Base-by-base conservation (phyloP, 1,140 invertebrate genomes). In the Microplitis mediator region DNA sequence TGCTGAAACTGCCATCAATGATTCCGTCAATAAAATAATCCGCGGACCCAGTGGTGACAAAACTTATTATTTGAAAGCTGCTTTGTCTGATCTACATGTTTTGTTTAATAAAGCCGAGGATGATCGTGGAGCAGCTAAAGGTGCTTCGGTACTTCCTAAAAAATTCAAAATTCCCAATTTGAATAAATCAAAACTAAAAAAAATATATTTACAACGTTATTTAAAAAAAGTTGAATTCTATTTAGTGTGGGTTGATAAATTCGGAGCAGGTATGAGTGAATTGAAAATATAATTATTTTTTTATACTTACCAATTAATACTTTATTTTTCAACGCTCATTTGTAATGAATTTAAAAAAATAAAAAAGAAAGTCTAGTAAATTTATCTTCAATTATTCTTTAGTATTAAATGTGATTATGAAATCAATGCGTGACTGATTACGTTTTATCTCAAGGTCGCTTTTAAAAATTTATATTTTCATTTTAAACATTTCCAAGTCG, bases 241-340 rank as follows among this genome's bases (percentile, higher is more conserved):
- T 8, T 34, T 52, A 5, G 65, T 50, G 6, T 67, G 51, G 51
- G 32, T 52, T 36, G 14, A 67, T 54, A 67, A 67, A 67, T 54
- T n/a, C n/a, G 65, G 23, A 54, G 5, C 3, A 13, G 9, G 13
- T 52, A 34, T 67, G 51, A 8, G 3, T 16, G 50, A 67, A 31
- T 52, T 67, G 4, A n/a, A 65, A 45, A 23, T 36, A 13, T 11
- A 8, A 32, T 60, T 14, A 31, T 5, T 11, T 31, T 31, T 23
- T 60, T 54, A 54, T 39, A 54, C 13, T 54, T 13, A 13, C 2
- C 6, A 50, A 50, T 50, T 1, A 50, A 50, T 50, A 50, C 13
- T 8, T 8, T 50, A 13, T 50, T 8, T 50, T 6, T 50, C 1
- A 50, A 50, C 45, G 13, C 6, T 50, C 45, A 13, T 50, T 50